Percentiles rank a stretch among this genome's conserved stretches.
Conservation (phyloP, 1,140 invertebrate species). For the Listronotus oregonensis region DNA sequence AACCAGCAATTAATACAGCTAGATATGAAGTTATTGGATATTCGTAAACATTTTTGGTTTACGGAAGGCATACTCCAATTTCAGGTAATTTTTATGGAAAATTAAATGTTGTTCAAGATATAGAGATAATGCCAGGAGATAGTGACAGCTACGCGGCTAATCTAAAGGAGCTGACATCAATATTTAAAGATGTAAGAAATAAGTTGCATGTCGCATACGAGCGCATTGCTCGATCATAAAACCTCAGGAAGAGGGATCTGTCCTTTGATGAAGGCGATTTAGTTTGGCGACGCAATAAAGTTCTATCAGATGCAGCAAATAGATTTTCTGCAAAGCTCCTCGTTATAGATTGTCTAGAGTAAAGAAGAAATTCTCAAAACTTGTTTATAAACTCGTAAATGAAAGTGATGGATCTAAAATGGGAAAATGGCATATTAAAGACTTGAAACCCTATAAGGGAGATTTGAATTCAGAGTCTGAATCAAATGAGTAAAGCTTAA, state of each 20-base stretch:
- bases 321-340: slow-evolving; percentile 17
- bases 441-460: slow-evolving; percentile 22
- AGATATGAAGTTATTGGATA: slow-evolving; percentile 29
- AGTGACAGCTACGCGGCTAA: not conserved
- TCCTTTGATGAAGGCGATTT: slow-evolving; percentile 8
- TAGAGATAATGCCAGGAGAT: not conserved
- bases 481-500: too few relatives aligned
- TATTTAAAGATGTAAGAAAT: slow-evolving; percentile 3
- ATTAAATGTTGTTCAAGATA: not conserved
- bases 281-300: slow-evolving; percentile 26
- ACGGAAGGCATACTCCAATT: too few relatives aligned
- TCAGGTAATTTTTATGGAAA: not conserved
- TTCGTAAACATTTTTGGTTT: too few relatives aligned
- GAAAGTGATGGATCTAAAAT: not conserved
- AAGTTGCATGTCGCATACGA: slow-evolving; percentile 22
- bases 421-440: slow-evolving; percentile 23
- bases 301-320: slow-evolving; percentile 20
- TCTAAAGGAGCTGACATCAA: not conserved
- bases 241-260: slow-evolving; percentile 23
- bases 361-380: not conserved
- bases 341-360: slow-evolving; percentile 14
- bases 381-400: slow-evolving; percentile 20
- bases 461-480: too few relatives aligned
- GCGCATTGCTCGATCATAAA: slow-evolving; percentile 20
- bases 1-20: slow-evolving; percentile 20